Base-by-base conservation (phyloP, 92 coral and sea anemone genomes). In the Chrysogorgia sp. region DNA sequence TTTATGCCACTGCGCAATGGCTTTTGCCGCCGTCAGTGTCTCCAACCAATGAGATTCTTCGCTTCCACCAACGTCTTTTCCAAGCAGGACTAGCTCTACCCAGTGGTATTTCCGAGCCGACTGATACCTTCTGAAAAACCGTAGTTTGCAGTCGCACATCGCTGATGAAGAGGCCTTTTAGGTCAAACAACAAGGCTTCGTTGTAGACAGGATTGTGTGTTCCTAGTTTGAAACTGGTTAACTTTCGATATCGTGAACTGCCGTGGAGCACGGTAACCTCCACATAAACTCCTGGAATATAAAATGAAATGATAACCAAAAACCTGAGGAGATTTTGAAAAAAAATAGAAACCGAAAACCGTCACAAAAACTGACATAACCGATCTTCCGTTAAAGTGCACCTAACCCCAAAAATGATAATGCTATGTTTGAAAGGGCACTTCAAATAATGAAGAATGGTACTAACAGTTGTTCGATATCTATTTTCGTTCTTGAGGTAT, bases 1-100 rank as follows among this genome's bases (percentile, higher is more conserved):
- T 59, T 96, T 88, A 77, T 96, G 99, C 99, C 99, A 96, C 20
- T 88, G 88, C 55, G 99, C 99, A 55, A 90, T 88, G 0, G 99
- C 97, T 82, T 96, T 96, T 68, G 90, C 92, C 20, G 99, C 90
- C 24, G 96, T 67, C 91, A 96, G 86, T 41, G 99, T 88, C 85
- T 96, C 99, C 53, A 81, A 82, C 99, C 99, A 96, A 63, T 96
- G 99, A 22, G 90, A 88, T 37, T 85, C 91, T 58, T 83, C 92
- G 37, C 85, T 81, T 13, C 92, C 99, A 56, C 85, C 97, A 3
- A 90, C 81, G 62, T 89, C 90, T 26, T 91, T 80, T 8, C 97
- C 97, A 67, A 96, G 88, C 52, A 87, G 82, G 31, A 83, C 92
- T n/a, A n/a, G n/a, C n/a, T 22, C 92, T 93, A 43, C 97, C 99